A percentile compares a stretch with the other conserved stretches of the same genome.
phyloP scores from a whole-genome alignment of 1,140 invertebrate species.

The Portunus trituberculatus region DNA sequence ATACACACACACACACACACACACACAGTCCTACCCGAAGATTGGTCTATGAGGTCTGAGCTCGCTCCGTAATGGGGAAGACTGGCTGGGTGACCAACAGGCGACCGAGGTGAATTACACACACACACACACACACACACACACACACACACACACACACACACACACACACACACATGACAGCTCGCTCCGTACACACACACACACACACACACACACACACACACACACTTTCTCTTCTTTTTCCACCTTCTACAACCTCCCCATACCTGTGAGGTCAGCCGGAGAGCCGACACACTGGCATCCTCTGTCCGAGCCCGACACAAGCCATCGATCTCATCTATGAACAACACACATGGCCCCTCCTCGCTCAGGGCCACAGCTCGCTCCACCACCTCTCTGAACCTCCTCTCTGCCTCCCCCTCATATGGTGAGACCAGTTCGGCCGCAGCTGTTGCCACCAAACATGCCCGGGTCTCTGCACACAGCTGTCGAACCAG shows the following conservation, averaged over 20 bases:
- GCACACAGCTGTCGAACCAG: slow-evolving; percentile 60
- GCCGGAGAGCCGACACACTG: not conserved
- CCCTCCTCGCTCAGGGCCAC: slow-evolving; percentile 62
- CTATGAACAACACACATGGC: slow-evolving; percentile 67
- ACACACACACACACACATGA: too few species aligned
- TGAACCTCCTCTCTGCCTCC: slow-evolving; percentile 45
- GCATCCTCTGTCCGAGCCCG: slow-evolving; percentile 47
- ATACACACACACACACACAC: too few species aligned
- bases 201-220: slow-evolving; percentile 1
- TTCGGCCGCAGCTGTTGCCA: slow-evolving; percentile 60
- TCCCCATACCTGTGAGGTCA: slow-evolving; percentile 28
- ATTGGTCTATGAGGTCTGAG: too few species aligned
- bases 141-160: too few species aligned
- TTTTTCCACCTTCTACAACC: not conserved
- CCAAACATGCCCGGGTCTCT: slow-evolving; percentile 58
- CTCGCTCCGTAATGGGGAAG: too few species aligned
- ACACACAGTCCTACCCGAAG: too few species aligned
- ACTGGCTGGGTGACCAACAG: too few species aligned
- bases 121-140: too few species aligned
- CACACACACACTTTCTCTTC: not conserved
- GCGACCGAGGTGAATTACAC: too few species aligned
- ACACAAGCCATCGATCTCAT: slow-evolving; percentile 64
- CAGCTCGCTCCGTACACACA: too few species aligned
- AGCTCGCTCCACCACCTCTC: slow-evolving; percentile 51
- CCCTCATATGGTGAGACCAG: slow-evolving; percentile 50